These are phyloP conservation scores for Salarias fasciatus DNA, from an alignment of 2,797 vertebrate genomes.

Conservation along the genomic window DNA sequence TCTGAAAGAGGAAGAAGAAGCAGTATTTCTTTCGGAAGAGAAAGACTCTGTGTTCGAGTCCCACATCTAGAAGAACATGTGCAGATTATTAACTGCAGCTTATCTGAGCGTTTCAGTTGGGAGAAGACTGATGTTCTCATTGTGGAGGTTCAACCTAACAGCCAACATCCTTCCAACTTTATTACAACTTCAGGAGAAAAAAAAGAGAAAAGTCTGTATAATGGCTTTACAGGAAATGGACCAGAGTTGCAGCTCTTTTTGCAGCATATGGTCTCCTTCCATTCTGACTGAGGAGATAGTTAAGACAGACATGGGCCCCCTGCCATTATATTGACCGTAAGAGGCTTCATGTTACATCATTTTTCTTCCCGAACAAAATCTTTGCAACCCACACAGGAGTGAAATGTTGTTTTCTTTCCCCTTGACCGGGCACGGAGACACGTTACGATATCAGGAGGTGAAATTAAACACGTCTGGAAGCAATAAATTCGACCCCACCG, in stretches of 20 bases:
- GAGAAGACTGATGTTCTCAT: constrained; percentile 19
- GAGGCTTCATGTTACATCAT: constrained; percentile 33
- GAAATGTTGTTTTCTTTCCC: constrained; percentile 7
- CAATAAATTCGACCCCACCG: neutral
- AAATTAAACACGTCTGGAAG: constrained; percentile 37
- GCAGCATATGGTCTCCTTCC: constrained; percentile 59
- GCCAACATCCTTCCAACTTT: constrained; percentile 27
- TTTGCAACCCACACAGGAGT: constrained; percentile 8
- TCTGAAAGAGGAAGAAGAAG: too few species aligned
- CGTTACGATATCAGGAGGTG: constrained; percentile 22
- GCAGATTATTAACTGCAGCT: constrained; percentile 5
- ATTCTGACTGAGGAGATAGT: constrained; percentile 49
- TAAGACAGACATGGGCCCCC: constrained; percentile 30
- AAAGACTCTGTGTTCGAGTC: neutral
- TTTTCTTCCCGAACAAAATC: constrained; percentile 33
- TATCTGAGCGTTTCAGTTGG: constrained; percentile 11
- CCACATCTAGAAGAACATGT: constrained; percentile 7
- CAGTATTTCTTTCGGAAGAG: neutral
- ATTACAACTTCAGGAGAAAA: constrained; percentile 13
- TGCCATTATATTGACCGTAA: constrained; percentile 17
- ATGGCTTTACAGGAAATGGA: constrained; percentile 39
- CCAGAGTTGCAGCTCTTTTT: constrained; percentile 38
- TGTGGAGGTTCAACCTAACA: constrained; percentile 8
- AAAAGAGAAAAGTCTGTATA: constrained; percentile 12
- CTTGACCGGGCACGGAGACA: constrained; percentile 2